Evolutionary conservation across 2,888 invertebrate genomes (phyloP).

Genomic region (Hemithea aestivaria): DNA sequence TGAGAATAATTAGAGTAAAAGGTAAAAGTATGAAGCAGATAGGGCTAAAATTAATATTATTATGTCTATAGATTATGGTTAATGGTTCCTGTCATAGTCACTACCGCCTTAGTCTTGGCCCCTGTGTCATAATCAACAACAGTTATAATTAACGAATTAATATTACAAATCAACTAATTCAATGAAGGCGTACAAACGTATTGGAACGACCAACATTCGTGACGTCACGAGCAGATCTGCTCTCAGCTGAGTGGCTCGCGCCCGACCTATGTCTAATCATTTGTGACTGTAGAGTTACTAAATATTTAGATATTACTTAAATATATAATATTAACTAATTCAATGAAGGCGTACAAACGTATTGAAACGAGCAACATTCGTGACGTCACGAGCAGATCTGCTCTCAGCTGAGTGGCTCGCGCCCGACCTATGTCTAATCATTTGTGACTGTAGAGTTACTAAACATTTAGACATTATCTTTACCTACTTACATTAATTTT

Average conservation of each 20-base stretch:
- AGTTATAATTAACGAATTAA: no score
- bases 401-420: conserved; percentile 49
- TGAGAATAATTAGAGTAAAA: no score
- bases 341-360: conserved; percentile 5
- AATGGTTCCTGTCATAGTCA: no score
- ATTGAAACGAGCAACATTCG: conserved; percentile 27
- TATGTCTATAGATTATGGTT: no score
- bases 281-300: conserved; percentile 24
- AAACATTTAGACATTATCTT: conserved; percentile 26
- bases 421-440: conserved; percentile 57
- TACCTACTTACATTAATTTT: no score
- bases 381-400: conserved; percentile 43
- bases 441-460: conserved; percentile 28
- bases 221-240: conserved; percentile 43
- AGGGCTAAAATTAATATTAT: no score
- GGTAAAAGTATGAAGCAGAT: no score
- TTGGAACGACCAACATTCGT: conserved; percentile 27
- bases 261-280: conserved; percentile 58
- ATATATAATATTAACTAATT: no score
- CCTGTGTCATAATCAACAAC: no score
- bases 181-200: conserved; percentile 9
- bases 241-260: conserved; percentile 48
- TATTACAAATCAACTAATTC: no score
- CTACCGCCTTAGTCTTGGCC: no score
- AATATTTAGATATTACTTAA: conserved; percentile 32